phyloP scores from a whole-genome alignment of 1,140 invertebrate species.

The Tachypleus tridentatus region DNA sequence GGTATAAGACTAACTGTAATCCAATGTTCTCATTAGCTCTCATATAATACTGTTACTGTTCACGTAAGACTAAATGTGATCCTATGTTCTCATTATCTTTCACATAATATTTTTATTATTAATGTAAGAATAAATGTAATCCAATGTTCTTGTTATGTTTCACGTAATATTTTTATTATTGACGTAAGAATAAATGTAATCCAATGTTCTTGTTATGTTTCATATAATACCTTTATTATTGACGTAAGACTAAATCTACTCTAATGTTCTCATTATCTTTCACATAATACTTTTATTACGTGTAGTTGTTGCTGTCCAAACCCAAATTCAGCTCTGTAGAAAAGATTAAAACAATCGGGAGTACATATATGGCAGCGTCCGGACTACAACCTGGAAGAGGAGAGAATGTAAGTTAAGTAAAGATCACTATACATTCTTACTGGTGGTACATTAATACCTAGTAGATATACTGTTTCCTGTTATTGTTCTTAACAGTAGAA shows the following conservation, averaged over 20 bases:
- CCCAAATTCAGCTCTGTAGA: conserved; percentile 92
- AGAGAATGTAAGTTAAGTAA: conserved; percentile 28
- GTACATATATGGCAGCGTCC: conserved; percentile 95
- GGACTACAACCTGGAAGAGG: conserved; percentile 55
- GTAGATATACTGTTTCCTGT: conserved; percentile 9
- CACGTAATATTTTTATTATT: background rate
- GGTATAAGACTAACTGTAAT: too few relatives aligned
- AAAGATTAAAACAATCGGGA: conserved; percentile 97
- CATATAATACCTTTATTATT: background rate
- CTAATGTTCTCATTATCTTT: background rate
- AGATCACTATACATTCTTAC: too few relatives aligned
- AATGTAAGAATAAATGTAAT: too few relatives aligned
- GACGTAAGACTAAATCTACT: too few relatives aligned
- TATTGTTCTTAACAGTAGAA: background rate
- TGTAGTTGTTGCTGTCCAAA: conserved; percentile 53
- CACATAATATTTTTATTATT: too few relatives aligned
- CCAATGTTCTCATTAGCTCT: too few relatives aligned
- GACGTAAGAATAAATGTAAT: too few relatives aligned
- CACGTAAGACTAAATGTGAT: too few relatives aligned
- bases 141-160: too few relatives aligned
- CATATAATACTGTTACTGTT: too few relatives aligned
- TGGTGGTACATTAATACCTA: conserved; percentile 27
- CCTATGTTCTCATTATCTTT: too few relatives aligned
- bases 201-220: background rate
- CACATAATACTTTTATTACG: conserved; percentile 7